These are phyloP conservation scores for Eublepharis macularius DNA, from an alignment of 2,113 vertebrate species.

Conservation along the genomic window DNA sequence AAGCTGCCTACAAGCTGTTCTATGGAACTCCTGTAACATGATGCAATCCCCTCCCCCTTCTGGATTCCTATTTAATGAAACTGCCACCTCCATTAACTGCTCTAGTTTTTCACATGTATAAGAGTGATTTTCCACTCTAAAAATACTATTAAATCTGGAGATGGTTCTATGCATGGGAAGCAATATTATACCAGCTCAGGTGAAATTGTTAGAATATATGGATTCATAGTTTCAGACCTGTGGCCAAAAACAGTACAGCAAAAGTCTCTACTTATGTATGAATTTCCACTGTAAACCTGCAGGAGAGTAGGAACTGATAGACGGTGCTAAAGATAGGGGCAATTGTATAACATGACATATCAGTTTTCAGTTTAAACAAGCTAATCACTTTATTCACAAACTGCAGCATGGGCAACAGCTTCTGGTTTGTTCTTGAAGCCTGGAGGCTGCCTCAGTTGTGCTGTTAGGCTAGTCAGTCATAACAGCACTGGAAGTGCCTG, in stretches of 20 bases:
- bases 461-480: too few relatives aligned
- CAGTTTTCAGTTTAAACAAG: too few relatives aligned
- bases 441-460: too few relatives aligned
- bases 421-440: too few relatives aligned
- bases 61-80: conserved; percentile 28
- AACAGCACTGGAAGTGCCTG: too few relatives aligned
- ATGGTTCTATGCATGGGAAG: background rate
- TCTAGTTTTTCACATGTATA: conserved; percentile 13
- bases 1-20: too few relatives aligned
- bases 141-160: accelerated
- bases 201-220: background rate
- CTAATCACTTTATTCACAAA: too few relatives aligned
- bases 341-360: too few relatives aligned
- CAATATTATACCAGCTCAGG: background rate
- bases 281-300: too few relatives aligned
- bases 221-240: background rate
- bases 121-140: conserved; percentile 6
- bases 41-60: background rate
- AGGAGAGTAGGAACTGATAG: too few relatives aligned
- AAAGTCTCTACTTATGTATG: background rate
- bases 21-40: background rate
- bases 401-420: too few relatives aligned
- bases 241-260: background rate
- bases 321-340: too few relatives aligned
- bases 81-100: background rate